Base-by-base conservation (phyloP, 2,888 invertebrate genomes). In the Caenorhabditis imperialis region DNA sequence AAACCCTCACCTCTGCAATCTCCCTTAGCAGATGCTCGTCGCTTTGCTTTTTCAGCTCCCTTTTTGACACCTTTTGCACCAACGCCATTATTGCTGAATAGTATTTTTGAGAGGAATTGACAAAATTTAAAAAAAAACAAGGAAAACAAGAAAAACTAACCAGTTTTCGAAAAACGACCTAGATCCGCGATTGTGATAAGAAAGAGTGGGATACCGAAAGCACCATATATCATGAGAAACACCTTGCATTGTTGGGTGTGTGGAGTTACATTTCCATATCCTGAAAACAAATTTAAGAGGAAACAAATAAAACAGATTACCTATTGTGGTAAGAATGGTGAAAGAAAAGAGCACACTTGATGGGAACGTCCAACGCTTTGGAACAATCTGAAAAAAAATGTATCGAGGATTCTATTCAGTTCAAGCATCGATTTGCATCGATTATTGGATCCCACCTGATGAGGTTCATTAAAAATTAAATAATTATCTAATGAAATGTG, bases 271-370 rank as follows among this genome's bases (percentile, higher is more conserved):
- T 86, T 85, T 12, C 85, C 85, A 45, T 85, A 86, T 18, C 85
- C 85, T 84, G 10, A 48, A 16, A 50, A 5, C 4, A 61, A 3
- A 50, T 37, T 16, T 12, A 18, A 16, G 12, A n/a, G n/a, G n/a
- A n/a, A n/a, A n/a, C n/a, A n/a, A n/a, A n/a, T n/a, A n/a, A n/a
- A n/a, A n/a, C n/a, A n/a, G 44, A 37, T 37, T 44, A 81, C 84
- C 84, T 53, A 86, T 86, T 14, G 86, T 86, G 12, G 86, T 86
- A 5, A 86, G 72, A 67, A 86, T 85, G n/a, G 86, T 86, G 67
- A 85, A 86, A 4, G 85, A 78, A 55, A 86, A 86, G 0, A 86
- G 69, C 4, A 86, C 83, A 55, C 86, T 84, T 5, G 84, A 78
- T 16, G 84, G 79, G 35, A 73, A 85, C 1, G 86, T 86, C 86